phyloP scores from a whole-genome alignment of 2,888 invertebrate genomes.

The Oscheius myriophilus region DNA sequence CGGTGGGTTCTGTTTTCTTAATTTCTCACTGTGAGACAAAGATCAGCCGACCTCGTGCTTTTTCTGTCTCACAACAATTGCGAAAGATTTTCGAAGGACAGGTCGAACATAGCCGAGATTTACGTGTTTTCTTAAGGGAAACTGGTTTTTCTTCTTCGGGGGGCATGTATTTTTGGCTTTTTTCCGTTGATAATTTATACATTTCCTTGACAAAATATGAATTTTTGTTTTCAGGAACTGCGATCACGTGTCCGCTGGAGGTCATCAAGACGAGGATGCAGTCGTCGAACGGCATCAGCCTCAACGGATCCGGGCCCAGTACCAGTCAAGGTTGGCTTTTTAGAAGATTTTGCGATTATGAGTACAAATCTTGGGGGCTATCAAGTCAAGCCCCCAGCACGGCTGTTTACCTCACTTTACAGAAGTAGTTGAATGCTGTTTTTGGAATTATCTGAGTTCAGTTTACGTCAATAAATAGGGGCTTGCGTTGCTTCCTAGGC shows the following conservation, averaged over 20 bases:
- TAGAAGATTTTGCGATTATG: not conserved
- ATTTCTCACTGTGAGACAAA: not conserved
- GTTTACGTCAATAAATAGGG: too few relatives aligned
- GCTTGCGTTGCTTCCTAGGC: too few relatives aligned
- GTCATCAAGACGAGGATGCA: constrained; percentile 69
- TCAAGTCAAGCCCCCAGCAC: too few relatives aligned
- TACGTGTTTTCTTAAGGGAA: not conserved
- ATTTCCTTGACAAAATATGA: too few relatives aligned
- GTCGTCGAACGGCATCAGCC: constrained; percentile 47
- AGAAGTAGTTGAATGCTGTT: too few relatives aligned
- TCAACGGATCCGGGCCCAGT: constrained; percentile 37
- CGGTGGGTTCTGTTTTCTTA: constrained; percentile 35
- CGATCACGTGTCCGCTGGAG: constrained; percentile 68
- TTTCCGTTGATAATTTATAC: too few relatives aligned
- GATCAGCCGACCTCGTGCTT: not conserved
- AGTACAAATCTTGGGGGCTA: too few relatives aligned
- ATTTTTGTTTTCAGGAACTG: constrained; percentile 45
- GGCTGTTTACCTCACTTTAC: too few relatives aligned
- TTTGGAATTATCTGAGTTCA: too few relatives aligned
- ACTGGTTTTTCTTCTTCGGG: too few relatives aligned
- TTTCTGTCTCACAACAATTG: not conserved
- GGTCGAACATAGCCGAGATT: not conserved
- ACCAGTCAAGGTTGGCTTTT: constrained; percentile 39
- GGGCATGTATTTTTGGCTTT: too few relatives aligned
- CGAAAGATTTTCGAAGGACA: constrained; percentile 3